Percentiles rank a stretch among this genome's conserved stretches.
Conservation (phyloP, 2,113 vertebrate genomes). For the Triplophysa siluroides region DNA sequence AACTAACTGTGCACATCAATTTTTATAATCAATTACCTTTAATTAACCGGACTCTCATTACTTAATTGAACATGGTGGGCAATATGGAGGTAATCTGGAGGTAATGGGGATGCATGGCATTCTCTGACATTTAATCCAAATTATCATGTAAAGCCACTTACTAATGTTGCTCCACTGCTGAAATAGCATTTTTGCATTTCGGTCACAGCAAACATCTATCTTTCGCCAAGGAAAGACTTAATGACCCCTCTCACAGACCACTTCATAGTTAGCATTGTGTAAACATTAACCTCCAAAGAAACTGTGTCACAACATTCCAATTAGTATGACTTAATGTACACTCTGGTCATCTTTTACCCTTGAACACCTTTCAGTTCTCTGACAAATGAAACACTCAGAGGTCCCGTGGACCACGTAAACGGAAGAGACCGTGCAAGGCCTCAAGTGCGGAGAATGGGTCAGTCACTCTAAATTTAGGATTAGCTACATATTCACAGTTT, state of each 20-base stretch:
- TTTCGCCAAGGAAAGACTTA: background rate
- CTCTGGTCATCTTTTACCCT: background rate
- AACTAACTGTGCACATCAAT: conserved; percentile 16
- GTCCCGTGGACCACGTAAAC: no score
- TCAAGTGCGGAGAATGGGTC: no score
- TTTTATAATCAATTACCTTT: conserved; percentile 7
- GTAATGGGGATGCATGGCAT: conserved; percentile 8
- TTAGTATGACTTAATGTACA: background rate
- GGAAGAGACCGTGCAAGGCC: no score
- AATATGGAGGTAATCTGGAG: conserved; percentile 12
- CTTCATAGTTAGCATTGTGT: background rate
- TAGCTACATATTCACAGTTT: background rate
- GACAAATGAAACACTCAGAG: no score
- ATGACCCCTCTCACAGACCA: background rate
- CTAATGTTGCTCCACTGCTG: background rate
- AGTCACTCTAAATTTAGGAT: background rate
- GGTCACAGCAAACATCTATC: background rate
- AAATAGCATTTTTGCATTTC: background rate
- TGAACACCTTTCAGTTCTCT: background rate
- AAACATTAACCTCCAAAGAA: background rate
- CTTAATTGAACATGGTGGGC: conserved; percentile 13
- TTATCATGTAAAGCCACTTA: conserved; percentile 4
- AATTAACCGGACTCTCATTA: conserved; percentile 27
- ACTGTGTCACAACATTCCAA: background rate
- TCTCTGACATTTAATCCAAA: conserved; percentile 40